Evolutionary conservation across 2,888 invertebrate species (phyloP).

Genomic region (Molorchus minor): DNA sequence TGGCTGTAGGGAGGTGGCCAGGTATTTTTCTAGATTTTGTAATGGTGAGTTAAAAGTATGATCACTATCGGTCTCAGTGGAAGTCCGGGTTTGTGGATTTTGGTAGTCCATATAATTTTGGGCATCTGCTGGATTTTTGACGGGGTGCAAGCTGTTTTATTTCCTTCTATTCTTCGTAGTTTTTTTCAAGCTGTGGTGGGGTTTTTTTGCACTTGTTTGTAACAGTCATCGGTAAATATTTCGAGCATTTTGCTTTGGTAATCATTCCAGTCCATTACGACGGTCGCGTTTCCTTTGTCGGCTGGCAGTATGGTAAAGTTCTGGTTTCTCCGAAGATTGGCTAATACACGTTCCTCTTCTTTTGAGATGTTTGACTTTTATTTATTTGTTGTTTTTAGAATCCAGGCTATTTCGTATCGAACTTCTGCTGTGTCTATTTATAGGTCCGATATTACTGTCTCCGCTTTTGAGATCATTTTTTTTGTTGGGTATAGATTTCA

Average conservation of each 20-base stretch:
- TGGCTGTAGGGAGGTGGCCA: conserved; percentile 4
- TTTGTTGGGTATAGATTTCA: too few relatives aligned
- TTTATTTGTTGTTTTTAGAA: too few relatives aligned
- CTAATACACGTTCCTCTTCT: neutral
- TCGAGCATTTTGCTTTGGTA: conserved; percentile 6
- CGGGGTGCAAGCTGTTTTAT: neutral
- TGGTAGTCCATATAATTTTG: conserved; percentile 2
- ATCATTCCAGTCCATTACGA: conserved; percentile 6
- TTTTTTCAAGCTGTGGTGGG: conserved; percentile 11
- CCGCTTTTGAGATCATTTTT: too few relatives aligned
- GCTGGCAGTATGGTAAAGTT: conserved; percentile 12
- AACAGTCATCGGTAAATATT: neutral
- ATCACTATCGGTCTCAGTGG: conserved; percentile 10
- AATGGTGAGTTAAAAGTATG: neutral
- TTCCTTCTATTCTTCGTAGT: neutral
- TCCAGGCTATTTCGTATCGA: too few relatives aligned
- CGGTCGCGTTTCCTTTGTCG: conserved; percentile 18
- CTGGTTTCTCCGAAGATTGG: neutral
- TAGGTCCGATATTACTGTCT: too few relatives aligned
- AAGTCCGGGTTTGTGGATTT: neutral
- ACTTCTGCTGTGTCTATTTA: too few relatives aligned
- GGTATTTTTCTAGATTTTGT: conserved; percentile 9
- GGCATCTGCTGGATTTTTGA: conserved; percentile 3
- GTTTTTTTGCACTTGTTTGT: conserved; percentile 3
- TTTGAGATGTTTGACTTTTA: neutral